phyloP scores from a whole-genome alignment of 2,113 vertebrate genomes.

The Rhinopomastus cyanomelas region DNA sequence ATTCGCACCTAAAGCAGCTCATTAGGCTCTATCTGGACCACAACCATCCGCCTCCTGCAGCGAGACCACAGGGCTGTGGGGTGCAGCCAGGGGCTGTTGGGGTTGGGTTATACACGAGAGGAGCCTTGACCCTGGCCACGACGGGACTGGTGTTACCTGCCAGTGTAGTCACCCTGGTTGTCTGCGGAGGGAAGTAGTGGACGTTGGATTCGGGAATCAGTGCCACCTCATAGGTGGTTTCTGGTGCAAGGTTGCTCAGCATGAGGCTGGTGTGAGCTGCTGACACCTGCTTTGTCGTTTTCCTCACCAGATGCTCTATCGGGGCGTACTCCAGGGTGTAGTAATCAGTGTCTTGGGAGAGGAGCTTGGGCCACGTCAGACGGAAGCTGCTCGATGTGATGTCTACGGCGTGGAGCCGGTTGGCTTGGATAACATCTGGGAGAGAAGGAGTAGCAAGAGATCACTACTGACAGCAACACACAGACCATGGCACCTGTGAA shows the following conservation, averaged over 20 bases:
- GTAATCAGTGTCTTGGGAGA: conserved; percentile 74
- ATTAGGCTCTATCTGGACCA: background rate
- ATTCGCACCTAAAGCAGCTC: background rate
- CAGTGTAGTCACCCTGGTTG: conserved; percentile 81
- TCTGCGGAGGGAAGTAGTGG: conserved; percentile 74
- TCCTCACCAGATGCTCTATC: background rate
- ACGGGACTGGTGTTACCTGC: conserved; percentile 67
- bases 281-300: conserved; percentile 70
- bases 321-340: conserved; percentile 84
- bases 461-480: background rate
- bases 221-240: conserved; percentile 84
- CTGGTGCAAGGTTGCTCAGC: conserved; percentile 77
- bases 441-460: background rate
- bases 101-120: fast-evolving
- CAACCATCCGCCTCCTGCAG: background rate
- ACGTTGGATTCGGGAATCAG: conserved; percentile 85
- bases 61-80: background rate
- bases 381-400: conserved; percentile 81
- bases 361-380: conserved; percentile 84
- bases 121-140: no score
- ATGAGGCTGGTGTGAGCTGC: conserved; percentile 72
- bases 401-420: conserved; percentile 80
- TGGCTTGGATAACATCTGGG: conserved; percentile 84
- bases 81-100: background rate
- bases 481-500: fast-evolving